These are phyloP conservation scores for Nomada fabriciana DNA, from an alignment of 2,888 invertebrate species.

Conservation along the genomic window DNA sequence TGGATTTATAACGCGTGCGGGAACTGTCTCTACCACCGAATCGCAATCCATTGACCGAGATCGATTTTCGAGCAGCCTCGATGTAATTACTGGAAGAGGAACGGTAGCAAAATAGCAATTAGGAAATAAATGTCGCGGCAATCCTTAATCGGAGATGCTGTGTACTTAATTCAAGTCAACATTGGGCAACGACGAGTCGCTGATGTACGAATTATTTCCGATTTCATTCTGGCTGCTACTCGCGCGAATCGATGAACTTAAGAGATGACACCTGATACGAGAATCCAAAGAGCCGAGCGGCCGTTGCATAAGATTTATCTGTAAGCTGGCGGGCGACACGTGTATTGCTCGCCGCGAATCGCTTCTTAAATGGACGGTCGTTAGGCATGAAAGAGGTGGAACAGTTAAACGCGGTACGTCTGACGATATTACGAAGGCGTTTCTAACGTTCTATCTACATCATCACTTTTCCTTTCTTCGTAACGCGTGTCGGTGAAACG, in stretches of 20 bases:
- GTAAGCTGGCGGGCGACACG: not conserved
- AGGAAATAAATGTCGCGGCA: not conserved
- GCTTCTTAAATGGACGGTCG: not conserved
- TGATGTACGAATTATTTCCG: not conserved
- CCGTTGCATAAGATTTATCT: not conserved
- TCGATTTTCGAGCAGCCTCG: too few relatives aligned
- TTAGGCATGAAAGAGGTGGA: not conserved
- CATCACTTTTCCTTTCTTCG: constrained; percentile 1
- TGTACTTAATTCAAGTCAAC: not conserved
- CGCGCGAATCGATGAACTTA: not conserved
- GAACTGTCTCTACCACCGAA: not conserved
- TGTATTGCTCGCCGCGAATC: constrained; percentile 1
- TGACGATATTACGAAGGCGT: not conserved
- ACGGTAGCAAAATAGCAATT: not conserved
- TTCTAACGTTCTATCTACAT: not conserved
- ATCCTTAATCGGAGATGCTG: not conserved
- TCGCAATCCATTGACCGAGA: not conserved
- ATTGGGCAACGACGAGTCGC: not conserved
- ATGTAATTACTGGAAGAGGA: too few relatives aligned
- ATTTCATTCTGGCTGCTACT: not conserved
- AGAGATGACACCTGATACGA: constrained; percentile 1
- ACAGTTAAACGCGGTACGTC: constrained; percentile 3
- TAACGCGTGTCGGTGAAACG: not conserved
- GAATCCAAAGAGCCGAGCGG: not conserved
- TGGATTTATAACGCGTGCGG: constrained; percentile 27